A percentile compares a stretch with the other conserved stretches of the same genome.
Evolutionary conservation across 2,888 invertebrate species (phyloP).

Genomic region (Entomobrya multifasciata): DNA sequence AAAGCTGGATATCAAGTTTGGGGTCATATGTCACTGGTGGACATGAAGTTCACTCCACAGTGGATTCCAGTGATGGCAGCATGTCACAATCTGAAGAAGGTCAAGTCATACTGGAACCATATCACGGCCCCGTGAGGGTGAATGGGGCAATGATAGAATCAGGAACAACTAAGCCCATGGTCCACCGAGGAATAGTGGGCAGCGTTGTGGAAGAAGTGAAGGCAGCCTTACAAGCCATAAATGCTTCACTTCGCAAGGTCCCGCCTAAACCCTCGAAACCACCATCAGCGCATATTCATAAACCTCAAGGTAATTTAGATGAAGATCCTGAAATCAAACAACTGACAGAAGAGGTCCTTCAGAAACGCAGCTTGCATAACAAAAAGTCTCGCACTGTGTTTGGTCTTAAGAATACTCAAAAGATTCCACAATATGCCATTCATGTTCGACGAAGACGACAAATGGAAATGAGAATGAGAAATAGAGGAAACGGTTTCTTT

Average conservation of each 20-base stretch:
- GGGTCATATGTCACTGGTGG: background rate
- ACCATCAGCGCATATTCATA: background rate
- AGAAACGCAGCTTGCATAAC: background rate
- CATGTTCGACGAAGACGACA: background rate
- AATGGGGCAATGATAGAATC: conserved; percentile 60
- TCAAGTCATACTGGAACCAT: conserved; percentile 30
- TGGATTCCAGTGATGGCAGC: background rate
- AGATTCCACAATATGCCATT: background rate
- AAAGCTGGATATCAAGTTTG: background rate
- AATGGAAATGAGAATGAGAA: background rate
- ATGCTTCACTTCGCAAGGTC: conserved; percentile 14
- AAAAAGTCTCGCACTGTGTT: conserved; percentile 31
- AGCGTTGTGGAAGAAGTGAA: conserved; percentile 60
- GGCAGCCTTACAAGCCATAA: conserved; percentile 31
- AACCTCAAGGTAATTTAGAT: background rate
- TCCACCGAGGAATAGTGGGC: background rate
- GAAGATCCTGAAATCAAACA: conserved; percentile 68
- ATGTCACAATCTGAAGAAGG: background rate
- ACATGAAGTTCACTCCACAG: background rate
- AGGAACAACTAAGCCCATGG: background rate
- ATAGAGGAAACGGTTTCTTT: conserved; percentile 24
- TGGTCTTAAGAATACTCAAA: conserved; percentile 18
- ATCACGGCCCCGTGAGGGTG: conserved; percentile 55
- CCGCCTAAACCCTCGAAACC: background rate
- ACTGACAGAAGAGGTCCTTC: conserved; percentile 59